These are phyloP conservation scores for Simalia tracyae DNA, from an alignment of 2,797 vertebrate species.

Conservation along the genomic window DNA sequence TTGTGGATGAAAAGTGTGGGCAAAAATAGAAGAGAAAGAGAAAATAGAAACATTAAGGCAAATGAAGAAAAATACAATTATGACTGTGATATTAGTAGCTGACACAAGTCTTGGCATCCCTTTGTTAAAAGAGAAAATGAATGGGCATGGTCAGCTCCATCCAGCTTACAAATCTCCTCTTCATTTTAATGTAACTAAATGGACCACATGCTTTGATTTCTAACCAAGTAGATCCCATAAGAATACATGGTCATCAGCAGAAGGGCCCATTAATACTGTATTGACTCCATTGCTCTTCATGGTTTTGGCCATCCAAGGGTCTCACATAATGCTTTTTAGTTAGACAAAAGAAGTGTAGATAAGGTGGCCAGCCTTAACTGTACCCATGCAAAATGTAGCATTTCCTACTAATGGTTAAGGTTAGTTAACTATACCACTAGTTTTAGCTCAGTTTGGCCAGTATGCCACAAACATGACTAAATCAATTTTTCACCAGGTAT, in stretches of 20 bases:
- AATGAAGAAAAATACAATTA: slow-evolving; percentile 61
- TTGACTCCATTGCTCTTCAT: no score
- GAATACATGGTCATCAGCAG: no score
- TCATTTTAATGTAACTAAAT: not conserved
- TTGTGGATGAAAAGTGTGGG: slow-evolving; percentile 64
- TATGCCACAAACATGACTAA: not conserved
- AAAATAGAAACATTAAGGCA: no score
- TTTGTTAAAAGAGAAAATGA: slow-evolving; percentile 53
- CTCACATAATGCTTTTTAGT: no score
- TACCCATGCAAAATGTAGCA: no score
- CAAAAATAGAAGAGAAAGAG: slow-evolving; percentile 43
- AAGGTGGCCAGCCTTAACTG: no score
- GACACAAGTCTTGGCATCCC: not conserved
- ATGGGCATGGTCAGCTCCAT: slow-evolving; percentile 34
- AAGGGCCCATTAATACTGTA: no score
- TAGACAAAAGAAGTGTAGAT: no score
- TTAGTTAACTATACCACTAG: not conserved
- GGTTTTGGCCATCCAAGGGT: no score
- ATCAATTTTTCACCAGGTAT: not conserved
- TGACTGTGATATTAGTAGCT: slow-evolving; percentile 34
- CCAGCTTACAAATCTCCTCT: not conserved
- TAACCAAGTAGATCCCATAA: no score
- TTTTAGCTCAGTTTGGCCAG: not conserved
- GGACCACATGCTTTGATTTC: not conserved
- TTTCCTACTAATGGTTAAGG: no score